Conservation (phyloP, 92 coral and sea anemone genomes). For the Ricordea florida region DNA sequence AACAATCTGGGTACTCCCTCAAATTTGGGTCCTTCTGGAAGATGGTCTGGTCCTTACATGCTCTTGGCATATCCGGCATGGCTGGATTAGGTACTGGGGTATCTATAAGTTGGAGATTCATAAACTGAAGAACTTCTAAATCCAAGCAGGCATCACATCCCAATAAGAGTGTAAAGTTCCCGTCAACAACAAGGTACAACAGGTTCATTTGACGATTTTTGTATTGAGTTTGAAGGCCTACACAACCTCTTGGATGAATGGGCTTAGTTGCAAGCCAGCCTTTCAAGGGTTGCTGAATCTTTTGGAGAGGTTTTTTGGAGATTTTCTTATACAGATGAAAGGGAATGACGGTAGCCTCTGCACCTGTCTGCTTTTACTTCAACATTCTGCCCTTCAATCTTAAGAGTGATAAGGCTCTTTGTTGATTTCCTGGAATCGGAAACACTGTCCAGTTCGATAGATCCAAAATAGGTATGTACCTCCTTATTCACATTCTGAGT, state of each 20-base stretch:
- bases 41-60: neutral
- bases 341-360: slow-evolving; percentile 71
- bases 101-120: slow-evolving; percentile 43
- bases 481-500: neutral
- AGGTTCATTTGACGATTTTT: slow-evolving; percentile 32
- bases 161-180: slow-evolving; percentile 58
- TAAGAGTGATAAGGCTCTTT: slow-evolving; percentile 32
- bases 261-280: slow-evolving; percentile 62
- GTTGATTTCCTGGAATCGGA: neutral
- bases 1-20: slow-evolving; percentile 6
- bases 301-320: slow-evolving; percentile 48
- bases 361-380: slow-evolving; percentile 59
- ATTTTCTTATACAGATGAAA: slow-evolving; percentile 50
- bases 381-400: slow-evolving; percentile 31
- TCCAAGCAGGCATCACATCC: slow-evolving; percentile 70
- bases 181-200: slow-evolving; percentile 45
- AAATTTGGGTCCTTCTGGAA: slow-evolving; percentile 17
- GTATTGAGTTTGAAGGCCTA: slow-evolving; percentile 45
- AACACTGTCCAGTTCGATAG: slow-evolving; percentile 52
- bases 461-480: slow-evolving; percentile 48
- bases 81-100: slow-evolving; percentile 1
- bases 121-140: slow-evolving; percentile 67
- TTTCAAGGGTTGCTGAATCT: slow-evolving; percentile 55
- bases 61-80: neutral
- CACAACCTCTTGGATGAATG: slow-evolving; percentile 45